A percentile compares a stretch with the other conserved stretches of the same genome.
Evolutionary conservation across 2,797 vertebrate species (phyloP).

Genomic region (Manis javanica): DNA sequence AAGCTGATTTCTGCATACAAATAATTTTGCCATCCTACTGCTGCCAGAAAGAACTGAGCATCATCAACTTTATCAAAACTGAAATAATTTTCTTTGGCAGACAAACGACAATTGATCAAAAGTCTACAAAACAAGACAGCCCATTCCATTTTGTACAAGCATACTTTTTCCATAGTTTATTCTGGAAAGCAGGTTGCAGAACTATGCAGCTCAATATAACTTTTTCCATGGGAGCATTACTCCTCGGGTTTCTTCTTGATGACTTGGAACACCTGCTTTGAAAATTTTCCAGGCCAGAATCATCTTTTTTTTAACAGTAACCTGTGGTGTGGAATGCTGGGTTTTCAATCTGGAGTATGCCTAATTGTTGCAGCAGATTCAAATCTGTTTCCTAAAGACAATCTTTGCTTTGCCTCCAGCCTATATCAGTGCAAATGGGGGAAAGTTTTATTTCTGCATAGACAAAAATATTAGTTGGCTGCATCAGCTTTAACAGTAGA

Average conservation of each 20-base stretch:
- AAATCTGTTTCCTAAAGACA: constrained; percentile 16
- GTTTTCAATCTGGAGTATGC: background rate
- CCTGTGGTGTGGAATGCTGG: background rate
- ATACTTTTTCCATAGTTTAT: background rate
- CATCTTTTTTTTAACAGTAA: background rate
- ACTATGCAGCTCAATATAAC: background rate
- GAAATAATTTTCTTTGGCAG: constrained; percentile 67
- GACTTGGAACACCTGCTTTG: constrained; percentile 55
- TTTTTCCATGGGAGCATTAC: background rate
- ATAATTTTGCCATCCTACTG: constrained; percentile 20
- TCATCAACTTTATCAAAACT: constrained; percentile 59
- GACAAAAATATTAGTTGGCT: constrained; percentile 1
- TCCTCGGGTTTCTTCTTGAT: background rate
- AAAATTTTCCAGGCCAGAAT: constrained; percentile 40
- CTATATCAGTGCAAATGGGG: background rate
- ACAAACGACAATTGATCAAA: constrained; percentile 66
- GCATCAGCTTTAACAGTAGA: background rate
- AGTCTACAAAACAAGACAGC: background rate
- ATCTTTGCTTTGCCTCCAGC: constrained; percentile 14
- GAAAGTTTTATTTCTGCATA: background rate
- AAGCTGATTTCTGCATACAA: constrained; percentile 64
- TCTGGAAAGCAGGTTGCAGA: background rate
- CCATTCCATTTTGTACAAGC: background rate
- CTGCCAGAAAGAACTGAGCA: background rate
- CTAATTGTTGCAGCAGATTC: constrained; percentile 9